These are phyloP conservation scores for Atherinomorus stipes DNA, from an alignment of 2,113 vertebrate species.

Conservation along the genomic window DNA sequence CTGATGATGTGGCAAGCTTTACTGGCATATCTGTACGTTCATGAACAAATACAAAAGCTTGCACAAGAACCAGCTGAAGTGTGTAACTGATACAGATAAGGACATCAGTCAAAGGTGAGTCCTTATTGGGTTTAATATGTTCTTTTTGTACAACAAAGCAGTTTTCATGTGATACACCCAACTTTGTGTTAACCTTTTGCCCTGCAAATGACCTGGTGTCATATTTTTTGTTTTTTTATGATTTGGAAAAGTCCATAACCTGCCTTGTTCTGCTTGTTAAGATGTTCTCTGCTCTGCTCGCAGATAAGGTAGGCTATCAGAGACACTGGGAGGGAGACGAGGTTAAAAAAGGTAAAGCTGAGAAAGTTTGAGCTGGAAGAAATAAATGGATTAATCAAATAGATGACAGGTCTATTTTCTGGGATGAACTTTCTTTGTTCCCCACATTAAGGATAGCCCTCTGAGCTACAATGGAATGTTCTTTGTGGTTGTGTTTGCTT, in stretches of 20 bases:
- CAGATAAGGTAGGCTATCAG: slow-evolving; percentile 39
- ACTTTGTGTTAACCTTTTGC: slow-evolving; percentile 26
- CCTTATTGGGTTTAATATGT: background rate
- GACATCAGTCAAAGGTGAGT: background rate
- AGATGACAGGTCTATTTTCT: no score
- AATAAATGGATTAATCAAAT: background rate
- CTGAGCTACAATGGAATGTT: no score
- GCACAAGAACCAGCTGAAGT: slow-evolving; percentile 1
- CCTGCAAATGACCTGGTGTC: background rate
- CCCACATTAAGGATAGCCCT: no score
- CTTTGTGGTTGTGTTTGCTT: no score
- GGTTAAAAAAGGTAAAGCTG: slow-evolving; percentile 20
- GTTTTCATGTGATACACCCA: background rate
- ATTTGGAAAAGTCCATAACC: background rate
- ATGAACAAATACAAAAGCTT: slow-evolving; percentile 1
- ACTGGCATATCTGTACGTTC: background rate
- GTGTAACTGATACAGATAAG: slow-evolving; percentile 4
- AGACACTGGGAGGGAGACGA: background rate
- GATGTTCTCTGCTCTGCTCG: background rate
- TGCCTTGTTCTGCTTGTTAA: slow-evolving; percentile 21
- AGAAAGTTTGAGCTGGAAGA: background rate
- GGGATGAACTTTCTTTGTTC: no score
- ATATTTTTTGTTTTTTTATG: slow-evolving; percentile 10
- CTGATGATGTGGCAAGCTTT: slow-evolving; percentile 21
- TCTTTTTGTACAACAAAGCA: background rate